phyloP scores from a whole-genome alignment of 2,888 invertebrate species.

The Clusia tigrina region DNA sequence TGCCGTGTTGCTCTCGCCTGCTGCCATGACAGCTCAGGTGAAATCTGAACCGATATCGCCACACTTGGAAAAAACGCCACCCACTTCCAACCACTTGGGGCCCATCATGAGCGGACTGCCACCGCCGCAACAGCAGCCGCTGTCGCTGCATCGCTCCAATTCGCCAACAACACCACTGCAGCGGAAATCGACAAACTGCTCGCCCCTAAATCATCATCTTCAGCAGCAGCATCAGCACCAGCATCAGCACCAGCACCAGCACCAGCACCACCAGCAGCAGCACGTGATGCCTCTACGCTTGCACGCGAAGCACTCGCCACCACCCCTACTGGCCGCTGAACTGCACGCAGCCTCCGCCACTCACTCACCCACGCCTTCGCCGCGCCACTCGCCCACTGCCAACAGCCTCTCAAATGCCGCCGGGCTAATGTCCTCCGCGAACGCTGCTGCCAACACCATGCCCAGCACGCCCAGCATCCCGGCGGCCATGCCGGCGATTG shows the following conservation, averaged over 20 bases:
- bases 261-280: conserved; percentile 39
- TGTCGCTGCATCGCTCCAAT: conserved; percentile 38
- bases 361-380: conserved; percentile 23
- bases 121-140: conserved; percentile 54
- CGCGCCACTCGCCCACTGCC: conserved; percentile 41
- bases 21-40: conserved; percentile 39
- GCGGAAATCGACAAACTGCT: background rate
- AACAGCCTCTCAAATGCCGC: conserved; percentile 30
- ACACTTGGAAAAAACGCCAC: conserved; percentile 19
- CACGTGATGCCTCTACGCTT: conserved; percentile 33
- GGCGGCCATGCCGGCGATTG: conserved; percentile 48
- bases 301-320: conserved; percentile 36
- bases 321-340: conserved; percentile 12
- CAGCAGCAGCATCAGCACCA: conserved; percentile 35
- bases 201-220: background rate
- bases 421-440: background rate
- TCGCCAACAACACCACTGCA: conserved; percentile 17
- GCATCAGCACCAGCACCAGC: conserved; percentile 36
- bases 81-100: too few relatives aligned
- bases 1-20: conserved; percentile 44
- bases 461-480: conserved; percentile 18
- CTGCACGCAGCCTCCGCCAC: conserved; percentile 14
- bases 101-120: conserved; percentile 35
- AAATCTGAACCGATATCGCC: conserved; percentile 28
- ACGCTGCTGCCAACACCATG: conserved; percentile 39